These are phyloP conservation scores for Gerosis bhagava DNA, from an alignment of 2,888 invertebrate genomes.

Conservation along the genomic window DNA sequence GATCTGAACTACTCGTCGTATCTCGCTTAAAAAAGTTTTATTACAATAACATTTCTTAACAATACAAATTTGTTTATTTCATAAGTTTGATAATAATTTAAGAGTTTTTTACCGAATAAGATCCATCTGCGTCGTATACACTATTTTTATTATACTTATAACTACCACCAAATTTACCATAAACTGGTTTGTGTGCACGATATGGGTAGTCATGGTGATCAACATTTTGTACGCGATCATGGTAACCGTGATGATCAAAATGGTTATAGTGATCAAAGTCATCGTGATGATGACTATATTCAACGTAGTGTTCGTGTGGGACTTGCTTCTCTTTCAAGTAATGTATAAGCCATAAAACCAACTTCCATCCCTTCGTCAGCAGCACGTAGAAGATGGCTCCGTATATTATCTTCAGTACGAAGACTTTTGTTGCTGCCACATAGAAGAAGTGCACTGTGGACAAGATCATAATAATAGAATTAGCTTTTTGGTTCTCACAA, in stretches of 20 bases:
- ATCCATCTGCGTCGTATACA: conserved; percentile 68
- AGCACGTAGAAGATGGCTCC: conserved; percentile 62
- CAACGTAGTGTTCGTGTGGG: conserved; percentile 44
- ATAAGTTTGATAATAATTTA: too few species aligned
- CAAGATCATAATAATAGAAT: too few species aligned
- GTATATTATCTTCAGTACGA: conserved; percentile 65
- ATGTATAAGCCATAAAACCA: conserved; percentile 64
- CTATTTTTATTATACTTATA: conserved; percentile 39
- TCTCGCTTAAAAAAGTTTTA: too few species aligned
- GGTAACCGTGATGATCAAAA: conserved; percentile 28
- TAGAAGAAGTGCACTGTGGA: conserved; percentile 70
- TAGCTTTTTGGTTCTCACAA: too few species aligned
- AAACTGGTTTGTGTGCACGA: conserved; percentile 33
- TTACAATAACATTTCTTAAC: too few species aligned
- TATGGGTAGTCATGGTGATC: conserved; percentile 23
- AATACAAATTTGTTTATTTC: too few species aligned
- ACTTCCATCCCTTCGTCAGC: conserved; percentile 62
- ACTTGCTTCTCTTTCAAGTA: conserved; percentile 61
- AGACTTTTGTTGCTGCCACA: conserved; percentile 64
- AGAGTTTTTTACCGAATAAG: conserved; percentile 52
- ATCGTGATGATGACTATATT: conserved; percentile 50
- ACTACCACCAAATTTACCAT: conserved; percentile 30
- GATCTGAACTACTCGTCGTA: too few species aligned
- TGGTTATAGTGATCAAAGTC: conserved; percentile 35
- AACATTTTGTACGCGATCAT: conserved; percentile 39